Base-by-base conservation (phyloP, 2,888 invertebrate species). In the Papilio protenor region DNA sequence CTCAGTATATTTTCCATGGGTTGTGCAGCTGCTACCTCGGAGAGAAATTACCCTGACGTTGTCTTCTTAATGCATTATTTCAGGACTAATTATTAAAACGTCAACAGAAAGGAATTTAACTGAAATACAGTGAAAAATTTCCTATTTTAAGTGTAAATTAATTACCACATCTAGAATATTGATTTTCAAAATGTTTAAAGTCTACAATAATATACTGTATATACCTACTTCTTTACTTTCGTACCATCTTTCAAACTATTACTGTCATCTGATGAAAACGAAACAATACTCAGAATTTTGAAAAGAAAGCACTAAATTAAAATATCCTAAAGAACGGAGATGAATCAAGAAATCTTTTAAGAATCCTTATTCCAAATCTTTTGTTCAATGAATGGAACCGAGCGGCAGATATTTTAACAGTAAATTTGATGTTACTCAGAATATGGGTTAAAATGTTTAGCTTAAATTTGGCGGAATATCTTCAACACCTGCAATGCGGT, bases 1-100 rank as follows among this genome's bases (percentile, higher is more conserved):
- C 74, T 70, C 47, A 70, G 77, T 70, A 70, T 77, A 74, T 74
- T 70, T 61, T 40, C 77, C n/a, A n/a, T 59, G n/a, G 23, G 59
- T 47, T 74, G 40, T 74, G 74, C 77, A 72, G 73, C 73, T 70
- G 69, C 77, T 77, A 59, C 52, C 72, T 21, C 10, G 23, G 64
- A 71, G 64, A 77, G 40, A 77, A 61, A 77, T 64, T 77, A 72
- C 64, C 49, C 57, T 18, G 21, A 61, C 72, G 52, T 70, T 70
- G 72, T 77, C 76, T 49, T n/a, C 55, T 64, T 64, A 64, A 72
- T 52, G 21, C 55, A 72, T 72, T 45, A 72, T 40, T 23, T 72
- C 49, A 12, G 16, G 40, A 64, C 45, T 27, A 52, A 45, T 49
- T 59, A 59, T 40, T n/a, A 40, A 73, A 59, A 11, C 14, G 27